Evolutionary conservation across 2,888 invertebrate species (phyloP).

Genomic region (Pomacea canaliculata): DNA sequence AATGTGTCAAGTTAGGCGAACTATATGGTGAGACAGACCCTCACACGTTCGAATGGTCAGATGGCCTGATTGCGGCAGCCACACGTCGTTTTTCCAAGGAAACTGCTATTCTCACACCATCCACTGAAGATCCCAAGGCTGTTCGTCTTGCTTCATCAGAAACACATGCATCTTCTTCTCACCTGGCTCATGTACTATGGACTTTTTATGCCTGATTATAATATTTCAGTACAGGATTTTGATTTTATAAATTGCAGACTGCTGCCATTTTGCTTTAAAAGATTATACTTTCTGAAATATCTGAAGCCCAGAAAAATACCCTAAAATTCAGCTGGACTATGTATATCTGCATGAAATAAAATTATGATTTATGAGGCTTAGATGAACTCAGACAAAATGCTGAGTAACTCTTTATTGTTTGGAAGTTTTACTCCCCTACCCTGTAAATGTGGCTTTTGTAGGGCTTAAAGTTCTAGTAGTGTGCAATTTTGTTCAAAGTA

Average conservation of each 20-base stretch:
- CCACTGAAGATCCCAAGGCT: constrained; percentile 29
- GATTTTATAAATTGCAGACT: neutral
- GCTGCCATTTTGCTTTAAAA: neutral
- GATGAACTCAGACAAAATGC: too few relatives aligned
- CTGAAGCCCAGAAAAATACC: too few relatives aligned
- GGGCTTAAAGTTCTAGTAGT: too few relatives aligned
- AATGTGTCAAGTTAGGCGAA: constrained; percentile 68
- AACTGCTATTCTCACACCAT: constrained; percentile 25
- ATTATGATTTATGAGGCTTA: too few relatives aligned
- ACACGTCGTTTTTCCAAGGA: constrained; percentile 63
- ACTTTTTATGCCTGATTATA: neutral
- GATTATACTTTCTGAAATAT: too few relatives aligned
- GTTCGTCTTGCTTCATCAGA: constrained; percentile 27
- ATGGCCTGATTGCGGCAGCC: constrained; percentile 68
- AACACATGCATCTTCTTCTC: constrained; percentile 42
- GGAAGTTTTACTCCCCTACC: too few relatives aligned
- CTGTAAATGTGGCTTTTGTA: too few relatives aligned
- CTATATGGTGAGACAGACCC: constrained; percentile 69
- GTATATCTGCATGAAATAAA: too few relatives aligned
- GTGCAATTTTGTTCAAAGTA: too few relatives aligned
- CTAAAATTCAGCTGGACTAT: too few relatives aligned
- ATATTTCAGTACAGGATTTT: neutral
- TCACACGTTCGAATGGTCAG: constrained; percentile 69
- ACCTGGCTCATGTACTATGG: constrained; percentile 42
- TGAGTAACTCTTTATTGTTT: too few relatives aligned